phyloP scores from a whole-genome alignment of 2,888 invertebrate species.

The Drepanosiphum platanoidis region DNA sequence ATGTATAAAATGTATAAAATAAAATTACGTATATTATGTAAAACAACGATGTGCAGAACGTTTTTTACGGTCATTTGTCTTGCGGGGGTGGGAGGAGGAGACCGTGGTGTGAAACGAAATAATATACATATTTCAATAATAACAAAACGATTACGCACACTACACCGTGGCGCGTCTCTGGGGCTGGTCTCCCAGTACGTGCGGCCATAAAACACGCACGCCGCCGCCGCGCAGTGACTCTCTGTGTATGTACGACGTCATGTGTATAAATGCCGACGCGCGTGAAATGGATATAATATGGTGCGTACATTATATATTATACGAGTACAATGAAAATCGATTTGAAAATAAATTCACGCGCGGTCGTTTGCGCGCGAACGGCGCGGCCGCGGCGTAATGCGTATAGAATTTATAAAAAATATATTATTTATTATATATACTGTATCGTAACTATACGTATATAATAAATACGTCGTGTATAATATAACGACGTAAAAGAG shows the following conservation, averaged over 20 bases:
- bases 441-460: background rate
- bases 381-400: background rate
- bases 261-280: background rate
- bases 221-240: background rate
- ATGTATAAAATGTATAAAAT: too few species aligned
- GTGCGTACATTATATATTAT: background rate
- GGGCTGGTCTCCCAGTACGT: background rate
- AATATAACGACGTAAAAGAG: too few species aligned
- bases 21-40: too few species aligned
- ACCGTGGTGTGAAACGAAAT: too few species aligned
- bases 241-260: background rate
- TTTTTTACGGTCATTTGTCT: too few species aligned
- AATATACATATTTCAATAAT: too few species aligned
- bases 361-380: constrained; percentile 1
- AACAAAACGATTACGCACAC: too few species aligned
- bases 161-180: too few species aligned
- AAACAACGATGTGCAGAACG: too few species aligned
- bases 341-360: constrained; percentile 1
- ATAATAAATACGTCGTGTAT: background rate
- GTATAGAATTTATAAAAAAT: background rate
- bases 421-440: too few species aligned
- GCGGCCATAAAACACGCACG: background rate
- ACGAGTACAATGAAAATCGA: constrained; percentile 12
- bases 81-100: too few species aligned
- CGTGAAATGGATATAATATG: too few species aligned